Conservation (phyloP, 2,888 invertebrate species). For the Campoletis raptor region DNA sequence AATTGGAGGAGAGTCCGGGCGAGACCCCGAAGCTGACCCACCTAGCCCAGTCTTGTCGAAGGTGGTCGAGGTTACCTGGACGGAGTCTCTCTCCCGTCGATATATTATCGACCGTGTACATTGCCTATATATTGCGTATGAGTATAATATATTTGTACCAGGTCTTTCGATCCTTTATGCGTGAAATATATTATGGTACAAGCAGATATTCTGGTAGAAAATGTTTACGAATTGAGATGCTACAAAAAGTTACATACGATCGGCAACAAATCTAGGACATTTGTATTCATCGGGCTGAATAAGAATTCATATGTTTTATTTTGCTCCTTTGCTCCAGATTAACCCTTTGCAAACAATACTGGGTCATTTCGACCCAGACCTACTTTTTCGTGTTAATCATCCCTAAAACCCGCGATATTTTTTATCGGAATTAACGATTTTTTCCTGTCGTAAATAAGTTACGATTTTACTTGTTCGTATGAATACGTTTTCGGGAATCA, state of each 20-base stretch:
- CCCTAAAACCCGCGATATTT: too few species aligned
- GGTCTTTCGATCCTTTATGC: not conserved
- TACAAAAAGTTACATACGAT: not conserved
- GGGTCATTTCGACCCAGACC: not conserved
- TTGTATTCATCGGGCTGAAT: not conserved
- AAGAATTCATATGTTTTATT: not conserved
- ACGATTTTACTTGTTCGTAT: too few species aligned
- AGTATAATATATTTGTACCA: not conserved
- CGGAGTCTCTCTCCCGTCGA: constrained; percentile 72
- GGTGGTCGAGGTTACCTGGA: constrained; percentile 79
- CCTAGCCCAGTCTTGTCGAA: constrained; percentile 80
- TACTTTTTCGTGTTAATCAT: too few species aligned
- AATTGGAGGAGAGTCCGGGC: constrained; percentile 65
- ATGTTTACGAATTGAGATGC: not conserved
- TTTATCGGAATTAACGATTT: too few species aligned
- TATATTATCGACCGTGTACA: constrained; percentile 48
- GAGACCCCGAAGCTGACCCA: constrained; percentile 78
- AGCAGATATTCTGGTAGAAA: not conserved
- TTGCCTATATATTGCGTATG: constrained; percentile 27
- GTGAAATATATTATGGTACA: not conserved
- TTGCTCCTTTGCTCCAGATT: not conserved
- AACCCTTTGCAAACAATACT: not conserved
- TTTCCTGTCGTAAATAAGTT: too few species aligned
- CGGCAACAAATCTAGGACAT: not conserved
- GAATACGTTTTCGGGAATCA: too few species aligned